Evolutionary conservation across 1,140 invertebrate species (phyloP), one percentile per base, ranked within the genome.

Genomic region (Charaxes varanes): DNA sequence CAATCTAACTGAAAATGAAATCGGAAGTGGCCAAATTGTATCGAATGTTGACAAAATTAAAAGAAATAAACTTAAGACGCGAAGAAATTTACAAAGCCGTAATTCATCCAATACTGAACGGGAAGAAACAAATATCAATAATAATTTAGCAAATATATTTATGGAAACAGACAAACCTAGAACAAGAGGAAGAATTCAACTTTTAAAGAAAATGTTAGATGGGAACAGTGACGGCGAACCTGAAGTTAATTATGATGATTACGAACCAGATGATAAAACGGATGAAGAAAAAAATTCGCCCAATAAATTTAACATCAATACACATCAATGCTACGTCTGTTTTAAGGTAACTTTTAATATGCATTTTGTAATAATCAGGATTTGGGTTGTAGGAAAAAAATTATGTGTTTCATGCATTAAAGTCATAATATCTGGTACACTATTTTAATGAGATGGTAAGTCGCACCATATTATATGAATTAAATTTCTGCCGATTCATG

Each of bases 321-420:
- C 57, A 0, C 62, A 74, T 41, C 68, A 78, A 11, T 78, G 73
- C 24, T 78, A 78, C 15, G 56, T 74, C 7, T 78, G 73, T 49
- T 69, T 71, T 42, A 68, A 70, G 56, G 73, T 78, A 43, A 48
- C 53, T 19, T 5, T 10, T 28, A 12, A n/a, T n/a, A n/a, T n/a
- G n/a, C n/a, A n/a, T 19, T 3, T 19, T 19, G 3, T 19, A 19
- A 3, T 19, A 19, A 19, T 19, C 7, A 4, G 7, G 7, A 7
- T 19, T 7, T 19, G 3, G 18, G 3, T 19, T 3, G 18, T 19
- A 19, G 7, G 18, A 19, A 19, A 22, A 22, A 22, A 49, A 36
- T 36, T 40, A 12, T 6, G 8, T 24, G 5, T 28, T 33, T 38
- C 24, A n/a, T 6, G 38, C 19, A n/a, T n/a, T n/a, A n/a, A n/a